phyloP scores from a whole-genome alignment of 2,888 invertebrate genomes.

The Chorisops tibialis region DNA sequence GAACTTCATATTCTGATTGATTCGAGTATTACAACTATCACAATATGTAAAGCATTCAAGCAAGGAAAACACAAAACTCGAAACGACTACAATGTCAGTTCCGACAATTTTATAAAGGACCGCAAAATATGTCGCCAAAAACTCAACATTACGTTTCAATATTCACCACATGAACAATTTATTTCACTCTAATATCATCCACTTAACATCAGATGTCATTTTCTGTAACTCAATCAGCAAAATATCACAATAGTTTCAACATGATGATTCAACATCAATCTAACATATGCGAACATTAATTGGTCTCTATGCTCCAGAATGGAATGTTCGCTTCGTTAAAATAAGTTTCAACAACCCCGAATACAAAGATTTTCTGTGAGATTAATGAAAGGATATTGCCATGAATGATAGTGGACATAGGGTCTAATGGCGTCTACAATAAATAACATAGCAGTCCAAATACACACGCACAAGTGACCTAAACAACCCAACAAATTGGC shows the following conservation, averaged over 20 bases:
- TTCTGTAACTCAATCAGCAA: constrained; percentile 17
- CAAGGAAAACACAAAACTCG: too few species aligned
- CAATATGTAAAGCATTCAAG: too few species aligned
- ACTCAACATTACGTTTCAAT: not conserved
- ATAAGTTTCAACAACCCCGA: constrained; percentile 1
- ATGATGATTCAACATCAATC: constrained; percentile 13
- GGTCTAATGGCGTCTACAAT: constrained; percentile 10
- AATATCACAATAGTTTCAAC: constrained; percentile 15
- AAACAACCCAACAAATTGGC: not conserved
- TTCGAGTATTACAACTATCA: too few species aligned
- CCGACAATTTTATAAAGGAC: too few species aligned
- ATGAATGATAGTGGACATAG: constrained; percentile 18
- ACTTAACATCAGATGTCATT: not conserved
- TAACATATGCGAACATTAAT: constrained; percentile 9
- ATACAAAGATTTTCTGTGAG: constrained; percentile 1
- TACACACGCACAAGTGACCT: not conserved
- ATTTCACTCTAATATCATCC: not conserved
- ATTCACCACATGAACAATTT: not conserved
- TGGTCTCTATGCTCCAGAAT: not conserved
- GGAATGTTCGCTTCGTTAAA: not conserved
- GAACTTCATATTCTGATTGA: too few species aligned
- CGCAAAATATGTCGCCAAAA: too few species aligned
- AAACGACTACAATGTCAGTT: too few species aligned
- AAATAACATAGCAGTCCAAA: not conserved
- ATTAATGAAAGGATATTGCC: constrained; percentile 17